Conservation (phyloP, 2,888 invertebrate genomes). For the Sericinus montela region DNA sequence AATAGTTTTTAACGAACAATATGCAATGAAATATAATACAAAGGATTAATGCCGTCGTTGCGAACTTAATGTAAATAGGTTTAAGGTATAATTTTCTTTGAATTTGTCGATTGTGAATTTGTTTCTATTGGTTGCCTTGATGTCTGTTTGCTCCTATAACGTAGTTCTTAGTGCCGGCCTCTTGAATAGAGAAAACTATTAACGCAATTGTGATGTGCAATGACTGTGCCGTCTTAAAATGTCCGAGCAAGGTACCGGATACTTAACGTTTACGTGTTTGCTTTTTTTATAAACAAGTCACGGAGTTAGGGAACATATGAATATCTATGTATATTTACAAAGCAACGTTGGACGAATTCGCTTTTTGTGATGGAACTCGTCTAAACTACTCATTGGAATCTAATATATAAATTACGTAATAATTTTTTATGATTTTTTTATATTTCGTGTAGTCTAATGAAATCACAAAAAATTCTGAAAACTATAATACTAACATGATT, state of each 20-base stretch:
- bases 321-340: conserved; percentile 18
- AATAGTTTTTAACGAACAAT: neutral
- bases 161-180: neutral
- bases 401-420: neutral
- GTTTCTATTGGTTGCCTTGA: neutral
- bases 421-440: too few species aligned
- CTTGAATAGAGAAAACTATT: neutral
- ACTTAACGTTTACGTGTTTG: neutral
- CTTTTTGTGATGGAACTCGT: conserved; percentile 9
- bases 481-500: too few species aligned
- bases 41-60: neutral
- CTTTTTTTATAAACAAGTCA: conserved; percentile 7
- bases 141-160: conserved; percentile 11
- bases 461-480: too few species aligned
- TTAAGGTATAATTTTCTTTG: conserved; percentile 9
- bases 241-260: neutral
- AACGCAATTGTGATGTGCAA: neutral
- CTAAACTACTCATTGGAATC: conserved; percentile 4
- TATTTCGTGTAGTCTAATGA: too few species aligned
- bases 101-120: neutral
- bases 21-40: neutral
- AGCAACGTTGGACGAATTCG: conserved; percentile 4
- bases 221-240: neutral
- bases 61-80: conserved; percentile 1
- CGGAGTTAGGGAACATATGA: conserved; percentile 6